Evolutionary conservation across 1,140 invertebrate genomes (phyloP), one percentile per base, ranked within the genome.

Genomic region (Leguminivora glycinivorella): DNA sequence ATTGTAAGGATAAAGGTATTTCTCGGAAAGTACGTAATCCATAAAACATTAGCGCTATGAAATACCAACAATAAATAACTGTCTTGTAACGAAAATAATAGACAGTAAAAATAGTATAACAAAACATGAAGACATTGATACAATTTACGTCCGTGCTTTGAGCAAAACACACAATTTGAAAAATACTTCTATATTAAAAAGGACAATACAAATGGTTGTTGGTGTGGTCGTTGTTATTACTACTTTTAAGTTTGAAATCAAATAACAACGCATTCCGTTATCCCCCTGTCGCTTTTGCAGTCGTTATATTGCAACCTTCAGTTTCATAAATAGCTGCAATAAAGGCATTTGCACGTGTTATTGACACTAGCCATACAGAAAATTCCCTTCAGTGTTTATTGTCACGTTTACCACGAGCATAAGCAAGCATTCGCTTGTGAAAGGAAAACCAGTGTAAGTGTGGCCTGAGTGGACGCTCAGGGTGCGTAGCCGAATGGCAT

Each of bases 301-400:
- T 43, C 4, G 5, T 17, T n/a, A 19, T 52, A 52, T 22, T 22
- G 10, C 19, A 22, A 19, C 47, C 47, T 22, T 22, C 19, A 52
- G 47, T 10, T 52, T 22, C 9, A 19, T 52, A 52, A 52, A 52
- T 22, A 22, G 47, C 19, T 19, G 47, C 22, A 22, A 52, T 52
- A 22, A 52, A 52, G 47, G 47, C 47, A 52, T 52, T 52, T 52
- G 47, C 47, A 52, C 47, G 19, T 52, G 14, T 22, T 52, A 52
- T 22, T 52, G 19, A 52, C 43, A 47, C 47, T 52, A 52, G 22
- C 47, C 47, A 52, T 22, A 52, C 47, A 22, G 47, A 0, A n/a
- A 52, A 52, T 22, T 4, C 17, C 47, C 19, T 17, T 52, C 17
- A 14, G 40, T 14, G 2, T 4, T 43, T 4, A 43, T 43, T 17